A percentile compares a stretch with the other conserved stretches of the same genome.
These are phyloP conservation scores for Acanthornis magna DNA, from an alignment of 2,797 vertebrate species.

Conservation along the genomic window DNA sequence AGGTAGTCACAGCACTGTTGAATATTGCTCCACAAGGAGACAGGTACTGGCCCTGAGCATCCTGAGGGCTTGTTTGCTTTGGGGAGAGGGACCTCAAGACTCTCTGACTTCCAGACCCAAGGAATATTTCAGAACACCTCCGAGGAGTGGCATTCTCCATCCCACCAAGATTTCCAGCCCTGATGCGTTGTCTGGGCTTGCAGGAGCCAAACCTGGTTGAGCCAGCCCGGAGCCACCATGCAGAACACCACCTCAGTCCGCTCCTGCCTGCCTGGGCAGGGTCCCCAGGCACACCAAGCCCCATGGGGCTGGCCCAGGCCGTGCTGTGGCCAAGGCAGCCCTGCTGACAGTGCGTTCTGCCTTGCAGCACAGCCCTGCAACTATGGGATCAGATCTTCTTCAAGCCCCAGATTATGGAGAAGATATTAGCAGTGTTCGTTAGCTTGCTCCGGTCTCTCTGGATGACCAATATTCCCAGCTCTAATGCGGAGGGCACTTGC, in stretches of 20 bases:
- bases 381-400: neutral
- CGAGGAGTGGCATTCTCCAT: rapidly evolving
- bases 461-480: neutral
- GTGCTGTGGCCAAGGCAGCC: neutral
- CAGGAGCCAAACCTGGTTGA: neutral
- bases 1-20: neutral
- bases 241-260: neutral
- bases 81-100: neutral
- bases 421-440: neutral
- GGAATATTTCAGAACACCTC: neutral
- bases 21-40: neutral
- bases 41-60: neutral
- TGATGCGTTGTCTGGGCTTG: rapidly evolving
- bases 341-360: neutral
- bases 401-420: neutral
- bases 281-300: rapidly evolving
- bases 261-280: neutral
- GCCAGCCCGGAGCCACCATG: neutral
- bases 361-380: neutral
- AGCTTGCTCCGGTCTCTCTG: neutral
- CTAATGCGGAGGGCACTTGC: neutral
- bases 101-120: neutral
- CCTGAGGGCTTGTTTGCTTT: neutral
- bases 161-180: neutral
- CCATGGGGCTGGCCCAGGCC: too few relatives aligned